Evolutionary conservation across 2,113 vertebrate species (phyloP).

Genomic region (Puntigrus tetrazona): DNA sequence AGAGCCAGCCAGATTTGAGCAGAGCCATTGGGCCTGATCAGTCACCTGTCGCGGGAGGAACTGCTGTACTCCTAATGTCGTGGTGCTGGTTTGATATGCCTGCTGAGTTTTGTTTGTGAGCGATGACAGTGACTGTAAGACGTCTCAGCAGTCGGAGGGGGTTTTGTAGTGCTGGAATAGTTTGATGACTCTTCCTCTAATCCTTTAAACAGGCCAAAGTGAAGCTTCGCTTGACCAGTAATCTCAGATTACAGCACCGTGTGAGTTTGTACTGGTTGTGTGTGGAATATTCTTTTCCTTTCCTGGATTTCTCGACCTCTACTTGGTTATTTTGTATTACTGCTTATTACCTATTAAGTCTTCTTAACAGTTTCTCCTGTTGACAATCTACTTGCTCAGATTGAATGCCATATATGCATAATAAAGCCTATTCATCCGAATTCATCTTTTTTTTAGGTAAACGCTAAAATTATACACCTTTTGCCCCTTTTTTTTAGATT

Average conservation of each 20-base stretch:
- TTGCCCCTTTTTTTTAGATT: not conserved
- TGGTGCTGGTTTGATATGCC: not conserved
- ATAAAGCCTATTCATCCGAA: not conserved
- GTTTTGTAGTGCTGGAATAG: not conserved
- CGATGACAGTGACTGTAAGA: not conserved
- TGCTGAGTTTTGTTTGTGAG: not conserved
- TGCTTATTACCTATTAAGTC: not conserved
- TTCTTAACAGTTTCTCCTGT: not conserved
- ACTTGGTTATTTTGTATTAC: not conserved
- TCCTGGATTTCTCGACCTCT: not conserved
- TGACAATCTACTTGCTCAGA: not conserved
- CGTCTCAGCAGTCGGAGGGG: not conserved
- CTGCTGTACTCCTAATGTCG: conserved; percentile 22
- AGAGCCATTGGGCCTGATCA: conserved; percentile 79
- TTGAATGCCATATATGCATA: not conserved
- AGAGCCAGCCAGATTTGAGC: conserved; percentile 92
- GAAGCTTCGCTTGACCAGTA: conserved; percentile 63
- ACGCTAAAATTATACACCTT: not conserved
- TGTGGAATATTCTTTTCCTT: conserved; percentile 32
- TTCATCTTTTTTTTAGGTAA: not conserved
- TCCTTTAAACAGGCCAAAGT: conserved; percentile 50
- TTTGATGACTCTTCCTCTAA: conserved; percentile 52
- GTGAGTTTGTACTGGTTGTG: not conserved
- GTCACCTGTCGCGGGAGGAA: not conserved
- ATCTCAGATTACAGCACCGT: conserved; percentile 68